Evolutionary conservation across 1,140 invertebrate species (phyloP), one percentile per base, ranked within the genome.

Genomic region (Dinothrombium tinctorium): DNA sequence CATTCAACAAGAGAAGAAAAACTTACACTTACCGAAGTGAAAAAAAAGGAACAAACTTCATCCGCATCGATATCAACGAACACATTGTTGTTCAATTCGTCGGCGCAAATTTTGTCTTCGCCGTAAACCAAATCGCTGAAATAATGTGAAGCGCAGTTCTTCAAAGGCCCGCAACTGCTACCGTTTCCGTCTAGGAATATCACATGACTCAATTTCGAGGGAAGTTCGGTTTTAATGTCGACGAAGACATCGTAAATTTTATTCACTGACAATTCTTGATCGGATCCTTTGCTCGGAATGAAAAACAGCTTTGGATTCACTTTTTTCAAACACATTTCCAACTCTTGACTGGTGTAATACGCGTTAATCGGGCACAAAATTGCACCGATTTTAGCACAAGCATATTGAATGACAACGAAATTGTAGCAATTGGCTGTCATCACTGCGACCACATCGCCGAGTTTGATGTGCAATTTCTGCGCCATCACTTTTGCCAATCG

Each of bases 341-440:
- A 7, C 17, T 40, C 38, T 12, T 28, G 2, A 2, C 15, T 21
- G 1, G 8, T n/a, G 17, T 40, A 40, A 28, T 19, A 28, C 3
- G 38, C 25, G 29, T 40, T 40, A 20, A 40, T 31, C 2, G 24
- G 24, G 22, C 14, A 28, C n/a, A 40, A 17, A 37, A 51, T 42
- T 12, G 45, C 57, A 0, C 89, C 90, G 9, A 72, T 71, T 47
- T 82, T 71, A 28, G 74, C 70, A 4, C 76, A 71, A 1, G 74
- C 86, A 46, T 82, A 62, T 49, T 75, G 67, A 0, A 71, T 63
- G 0, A 89, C 51, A 4, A 77, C 62, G 84, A 86, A 96, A 51
- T 80, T 72, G 5, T 71, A 53, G 20, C 66, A 64, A 58, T 94
- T 96, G 1, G 84, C 82, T 0, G 74, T 71, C 77, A 80, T 92